A percentile compares a stretch with the other conserved stretches of the same genome.
Evolutionary conservation across 2,888 invertebrate genomes (phyloP).

Genomic region (Cheilosia impressa): DNA sequence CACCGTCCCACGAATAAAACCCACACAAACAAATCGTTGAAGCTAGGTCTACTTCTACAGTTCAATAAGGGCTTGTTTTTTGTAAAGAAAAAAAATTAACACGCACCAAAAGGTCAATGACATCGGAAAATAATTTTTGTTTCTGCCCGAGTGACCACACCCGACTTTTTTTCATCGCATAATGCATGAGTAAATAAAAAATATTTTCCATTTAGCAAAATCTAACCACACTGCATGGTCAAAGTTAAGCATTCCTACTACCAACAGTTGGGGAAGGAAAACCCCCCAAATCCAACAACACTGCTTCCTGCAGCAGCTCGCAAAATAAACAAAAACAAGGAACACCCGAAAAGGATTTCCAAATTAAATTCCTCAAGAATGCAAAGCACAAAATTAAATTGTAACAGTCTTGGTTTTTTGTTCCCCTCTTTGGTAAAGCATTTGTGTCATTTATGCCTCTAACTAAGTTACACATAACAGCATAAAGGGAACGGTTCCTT

Average conservation of each 20-base stretch:
- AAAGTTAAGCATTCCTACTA: background rate
- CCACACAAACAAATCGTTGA: too few relatives aligned
- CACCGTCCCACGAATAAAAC: too few relatives aligned
- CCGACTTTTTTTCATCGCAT: background rate
- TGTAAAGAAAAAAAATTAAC: background rate
- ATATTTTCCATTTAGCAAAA: slow-evolving; percentile 1
- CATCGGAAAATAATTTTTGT: background rate
- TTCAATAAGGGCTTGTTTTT: too few relatives aligned
- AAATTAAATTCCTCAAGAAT: slow-evolving; percentile 54
- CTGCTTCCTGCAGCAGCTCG: background rate
- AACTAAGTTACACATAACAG: slow-evolving; percentile 45
- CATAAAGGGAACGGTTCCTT: slow-evolving; percentile 18
- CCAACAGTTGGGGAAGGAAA: background rate
- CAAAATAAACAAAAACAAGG: background rate
- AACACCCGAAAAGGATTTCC: background rate
- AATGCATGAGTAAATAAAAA: slow-evolving; percentile 3
- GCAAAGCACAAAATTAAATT: slow-evolving; percentile 61
- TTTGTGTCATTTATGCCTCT: slow-evolving; percentile 48
- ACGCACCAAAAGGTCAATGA: too few relatives aligned
- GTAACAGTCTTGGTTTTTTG: slow-evolving; percentile 3
- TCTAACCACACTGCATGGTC: slow-evolving; percentile 8
- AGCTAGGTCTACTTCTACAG: too few relatives aligned
- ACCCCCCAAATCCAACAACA: background rate
- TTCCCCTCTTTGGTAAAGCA: slow-evolving; percentile 37
- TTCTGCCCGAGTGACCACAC: background rate